Percentiles rank a stretch among this genome's conserved stretches.
These are phyloP conservation scores for Mimas tiliae DNA, from an alignment of 2,888 invertebrate genomes.

Conservation along the genomic window DNA sequence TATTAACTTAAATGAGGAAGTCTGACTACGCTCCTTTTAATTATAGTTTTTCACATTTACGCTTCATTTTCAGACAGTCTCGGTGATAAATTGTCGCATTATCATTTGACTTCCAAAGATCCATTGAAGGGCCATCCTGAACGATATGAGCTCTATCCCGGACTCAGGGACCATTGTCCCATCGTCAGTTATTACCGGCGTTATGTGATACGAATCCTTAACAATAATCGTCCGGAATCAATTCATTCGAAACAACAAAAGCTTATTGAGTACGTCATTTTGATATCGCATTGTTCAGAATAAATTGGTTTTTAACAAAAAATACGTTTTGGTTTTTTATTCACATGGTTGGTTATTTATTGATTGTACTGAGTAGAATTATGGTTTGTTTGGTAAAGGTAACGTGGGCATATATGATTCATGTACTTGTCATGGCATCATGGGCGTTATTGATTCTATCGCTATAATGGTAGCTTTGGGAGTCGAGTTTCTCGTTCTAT, in stretches of 20 bases:
- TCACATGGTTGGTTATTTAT: constrained; percentile 2
- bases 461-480: background rate
- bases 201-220: constrained; percentile 70
- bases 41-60: constrained; percentile 11
- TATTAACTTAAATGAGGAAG: background rate
- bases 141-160: constrained; percentile 27
- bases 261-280: constrained; percentile 54
- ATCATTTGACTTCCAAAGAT: constrained; percentile 51
- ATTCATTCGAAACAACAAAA: constrained; percentile 56
- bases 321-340: constrained; percentile 36
- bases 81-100: constrained; percentile 44
- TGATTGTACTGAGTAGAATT: background rate
- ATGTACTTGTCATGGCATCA: background rate
- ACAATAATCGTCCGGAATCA: constrained; percentile 58
- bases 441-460: background rate
- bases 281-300: constrained; percentile 49
- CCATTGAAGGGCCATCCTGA: constrained; percentile 26
- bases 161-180: constrained; percentile 47
- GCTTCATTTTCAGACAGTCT: background rate
- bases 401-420: background rate
- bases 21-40: too few species aligned
- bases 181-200: constrained; percentile 61
- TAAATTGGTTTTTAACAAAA: constrained; percentile 55
- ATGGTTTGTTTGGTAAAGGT: background rate
- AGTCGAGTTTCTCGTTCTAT: background rate